Evolutionary conservation across 2,113 vertebrate genomes (phyloP), one percentile per base, ranked within the genome.

Genomic region (Steatornis caripensis): DNA sequence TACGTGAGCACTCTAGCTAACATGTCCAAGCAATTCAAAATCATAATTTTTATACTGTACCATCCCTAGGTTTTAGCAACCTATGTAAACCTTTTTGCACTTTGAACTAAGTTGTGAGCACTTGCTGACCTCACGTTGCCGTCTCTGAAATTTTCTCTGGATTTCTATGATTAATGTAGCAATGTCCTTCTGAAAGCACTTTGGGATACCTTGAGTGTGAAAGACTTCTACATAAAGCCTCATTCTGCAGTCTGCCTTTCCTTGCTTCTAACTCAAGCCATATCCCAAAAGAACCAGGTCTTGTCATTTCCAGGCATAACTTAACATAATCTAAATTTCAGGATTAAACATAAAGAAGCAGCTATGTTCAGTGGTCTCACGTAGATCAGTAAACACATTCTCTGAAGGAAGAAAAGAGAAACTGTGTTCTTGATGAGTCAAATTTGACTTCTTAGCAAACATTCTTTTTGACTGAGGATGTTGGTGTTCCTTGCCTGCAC

Each of bases 1-100:
- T 19, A 21, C 11, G 3, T 45, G 34, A 62, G 8, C 22, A 43
- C 12, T 68, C 9, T 13, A 58, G 61, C 24, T 76, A 39, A 66
- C 15, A 3, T 15, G 17, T 16, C 54, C 17, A 75, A 46, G 43
- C 21, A 74, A 43, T 22, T 69, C 5, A 13, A 69, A 91, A 61
- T 64, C 4, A 4, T 10, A 9, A 5, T 27, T 82, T 82, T 57
- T 55, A 29, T 45, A 29, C 20, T 0, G 0, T 23, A 10, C 6
- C 5, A 6, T 76, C 64, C 64, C 39, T 48, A 41, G 29, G 23
- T 75, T 74, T 77, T 85, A 80, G 60, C 17, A 83, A 57, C 43
- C 26, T 78, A 24, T 34, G 1, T 48, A 90, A 75, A 90, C 61
- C 32, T 65, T 75, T 81, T 54, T 84, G 70, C 60, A 66, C 49